Evolutionary conservation across 2,888 invertebrate genomes (phyloP).

Genomic region (Glaucopsyche alexis): DNA sequence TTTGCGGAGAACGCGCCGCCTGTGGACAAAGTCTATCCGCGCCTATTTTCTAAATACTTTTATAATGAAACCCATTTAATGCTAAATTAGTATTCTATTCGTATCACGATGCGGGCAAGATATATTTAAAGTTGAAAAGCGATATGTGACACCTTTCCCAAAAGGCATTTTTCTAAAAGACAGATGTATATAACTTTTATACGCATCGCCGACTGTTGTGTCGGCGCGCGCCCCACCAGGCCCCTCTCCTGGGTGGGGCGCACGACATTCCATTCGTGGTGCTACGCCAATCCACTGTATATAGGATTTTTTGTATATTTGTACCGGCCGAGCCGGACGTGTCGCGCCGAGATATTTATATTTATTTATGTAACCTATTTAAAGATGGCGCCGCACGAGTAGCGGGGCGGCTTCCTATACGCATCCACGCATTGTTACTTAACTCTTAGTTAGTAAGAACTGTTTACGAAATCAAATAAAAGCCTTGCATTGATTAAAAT

Average conservation of each 20-base stretch:
- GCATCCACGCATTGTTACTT: slow-evolving; percentile 76
- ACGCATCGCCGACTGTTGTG: slow-evolving; percentile 48
- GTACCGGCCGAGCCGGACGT: slow-evolving; percentile 50
- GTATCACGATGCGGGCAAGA: background rate
- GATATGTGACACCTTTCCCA: slow-evolving; percentile 41
- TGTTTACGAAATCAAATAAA: slow-evolving; percentile 72
- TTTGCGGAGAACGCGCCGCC: background rate
- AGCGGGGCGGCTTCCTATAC: slow-evolving; percentile 53
- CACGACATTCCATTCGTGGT: slow-evolving; percentile 38
- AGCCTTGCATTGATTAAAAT: slow-evolving; percentile 74
- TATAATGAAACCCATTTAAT: background rate
- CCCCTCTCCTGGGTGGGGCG: slow-evolving; percentile 21
- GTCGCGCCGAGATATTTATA: slow-evolving; percentile 46
- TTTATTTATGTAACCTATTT: slow-evolving; percentile 54
- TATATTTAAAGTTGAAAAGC: background rate
- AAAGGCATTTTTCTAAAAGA: slow-evolving; percentile 41
- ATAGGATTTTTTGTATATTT: slow-evolving; percentile 67
- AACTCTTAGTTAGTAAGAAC: slow-evolving; percentile 71
- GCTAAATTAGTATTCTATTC: background rate
- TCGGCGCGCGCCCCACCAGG: slow-evolving; percentile 26
- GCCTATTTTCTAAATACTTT: slow-evolving; percentile 10
- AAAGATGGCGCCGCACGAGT: slow-evolving; percentile 54
- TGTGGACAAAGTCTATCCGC: background rate
- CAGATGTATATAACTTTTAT: slow-evolving; percentile 22
- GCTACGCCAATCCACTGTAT: slow-evolving; percentile 40